These are phyloP conservation scores for Autographa pulchrina DNA, from an alignment of 2,888 invertebrate species.

Conservation along the genomic window DNA sequence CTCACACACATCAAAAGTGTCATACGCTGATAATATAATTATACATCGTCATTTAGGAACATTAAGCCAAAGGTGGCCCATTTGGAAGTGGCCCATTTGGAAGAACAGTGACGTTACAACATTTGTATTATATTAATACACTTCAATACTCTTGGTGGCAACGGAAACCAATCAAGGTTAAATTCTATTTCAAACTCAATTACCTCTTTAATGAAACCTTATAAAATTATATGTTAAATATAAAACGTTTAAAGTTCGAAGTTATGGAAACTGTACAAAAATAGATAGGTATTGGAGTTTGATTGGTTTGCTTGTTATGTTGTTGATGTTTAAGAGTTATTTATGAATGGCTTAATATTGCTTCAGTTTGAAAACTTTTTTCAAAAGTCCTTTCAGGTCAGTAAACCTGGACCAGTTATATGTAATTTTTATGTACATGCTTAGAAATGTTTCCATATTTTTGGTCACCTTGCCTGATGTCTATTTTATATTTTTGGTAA, in stretches of 20 bases:
- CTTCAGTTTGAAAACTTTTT: too few species aligned
- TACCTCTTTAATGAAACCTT: background rate
- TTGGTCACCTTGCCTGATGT: too few species aligned
- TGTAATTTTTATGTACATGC: too few species aligned
- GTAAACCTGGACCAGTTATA: too few species aligned
- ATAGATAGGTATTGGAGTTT: background rate
- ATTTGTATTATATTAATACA: background rate
- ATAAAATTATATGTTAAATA: background rate
- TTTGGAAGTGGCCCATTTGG: background rate
- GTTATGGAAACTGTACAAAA: background rate
- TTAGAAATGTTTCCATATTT: too few species aligned
- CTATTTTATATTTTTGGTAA: too few species aligned
- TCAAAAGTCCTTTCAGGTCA: too few species aligned
- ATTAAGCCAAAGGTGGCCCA: background rate
- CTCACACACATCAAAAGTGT: too few species aligned
- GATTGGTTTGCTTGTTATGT: background rate
- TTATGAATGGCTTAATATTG: too few species aligned
- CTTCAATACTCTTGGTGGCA: background rate
- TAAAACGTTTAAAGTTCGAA: background rate
- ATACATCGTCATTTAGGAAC: background rate
- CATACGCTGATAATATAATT: background rate
- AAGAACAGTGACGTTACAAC: background rate
- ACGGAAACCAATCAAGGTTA: background rate
- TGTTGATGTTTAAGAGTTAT: background rate
- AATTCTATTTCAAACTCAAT: background rate